Evolutionary conservation across 2,888 invertebrate genomes (phyloP).

Genomic region (Phyto melanocephala): DNA sequence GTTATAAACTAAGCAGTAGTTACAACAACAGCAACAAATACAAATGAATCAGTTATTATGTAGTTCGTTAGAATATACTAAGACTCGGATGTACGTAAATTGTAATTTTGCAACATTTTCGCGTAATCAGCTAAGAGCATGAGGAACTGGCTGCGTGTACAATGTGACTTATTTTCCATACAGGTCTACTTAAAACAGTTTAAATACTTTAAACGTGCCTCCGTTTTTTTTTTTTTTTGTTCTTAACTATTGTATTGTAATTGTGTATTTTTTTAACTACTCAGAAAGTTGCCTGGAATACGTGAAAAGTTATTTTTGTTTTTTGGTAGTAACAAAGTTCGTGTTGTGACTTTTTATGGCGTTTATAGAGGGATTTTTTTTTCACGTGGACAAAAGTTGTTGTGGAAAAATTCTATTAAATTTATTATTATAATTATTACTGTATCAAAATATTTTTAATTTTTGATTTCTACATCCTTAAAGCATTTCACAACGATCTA

Average conservation of each 20-base stretch:
- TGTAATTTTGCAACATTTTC: constrained; percentile 16
- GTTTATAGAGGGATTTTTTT: not conserved
- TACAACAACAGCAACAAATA: constrained; percentile 1
- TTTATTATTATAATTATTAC: too few species aligned
- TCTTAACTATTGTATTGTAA: too few species aligned
- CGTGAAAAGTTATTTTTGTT: constrained; percentile 8
- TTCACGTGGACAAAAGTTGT: too few species aligned
- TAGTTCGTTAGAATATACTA: constrained; percentile 40
- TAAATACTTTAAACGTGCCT: constrained; percentile 50
- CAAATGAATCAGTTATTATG: constrained; percentile 17
- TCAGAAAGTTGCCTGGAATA: not conserved
- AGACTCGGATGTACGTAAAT: constrained; percentile 4
- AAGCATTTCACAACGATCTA: too few species aligned
- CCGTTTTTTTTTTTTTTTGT: constrained; percentile 14
- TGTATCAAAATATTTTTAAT: too few species aligned
- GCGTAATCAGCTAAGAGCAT: constrained; percentile 34
- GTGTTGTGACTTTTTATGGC: constrained; percentile 5
- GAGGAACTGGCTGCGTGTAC: not conserved
- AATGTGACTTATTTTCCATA: constrained; percentile 10
- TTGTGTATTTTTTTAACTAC: constrained; percentile 28
- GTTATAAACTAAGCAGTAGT: constrained; percentile 21
- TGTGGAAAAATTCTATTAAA: too few species aligned
- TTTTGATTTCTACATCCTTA: too few species aligned
- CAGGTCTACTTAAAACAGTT: constrained; percentile 40
- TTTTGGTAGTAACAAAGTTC: constrained; percentile 24